Percentiles rank a stretch among this genome's conserved stretches.
These are phyloP conservation scores for Adoxophyes honmai DNA, from an alignment of 1,140 invertebrate species.

Conservation along the genomic window DNA sequence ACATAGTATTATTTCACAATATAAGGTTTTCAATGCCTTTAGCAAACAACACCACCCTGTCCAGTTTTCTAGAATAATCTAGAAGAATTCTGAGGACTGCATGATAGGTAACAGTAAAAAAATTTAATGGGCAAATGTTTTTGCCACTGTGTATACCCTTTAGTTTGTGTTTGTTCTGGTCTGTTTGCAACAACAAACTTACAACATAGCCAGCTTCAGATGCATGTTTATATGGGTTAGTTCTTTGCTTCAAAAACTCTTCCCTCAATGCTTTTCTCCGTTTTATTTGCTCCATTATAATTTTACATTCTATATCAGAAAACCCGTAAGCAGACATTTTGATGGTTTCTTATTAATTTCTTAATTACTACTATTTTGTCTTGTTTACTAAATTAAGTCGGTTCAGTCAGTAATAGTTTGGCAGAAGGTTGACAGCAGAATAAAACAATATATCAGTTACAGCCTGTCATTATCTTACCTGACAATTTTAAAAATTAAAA, in stretches of 20 bases:
- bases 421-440: conserved; percentile 17
- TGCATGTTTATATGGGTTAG: conserved; percentile 79
- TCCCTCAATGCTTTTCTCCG: conserved; percentile 76
- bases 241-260: conserved; percentile 81
- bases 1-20: not conserved
- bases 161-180: not conserved
- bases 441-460: not conserved
- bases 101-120: too few species aligned
- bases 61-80: too few species aligned
- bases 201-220: conserved; percentile 54
- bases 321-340: conserved; percentile 46
- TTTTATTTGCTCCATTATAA: conserved; percentile 77
- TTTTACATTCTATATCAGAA: conserved; percentile 59
- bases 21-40: too few species aligned
- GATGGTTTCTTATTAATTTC: too few species aligned
- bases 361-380: not conserved
- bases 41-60: too few species aligned
- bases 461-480: too few species aligned
- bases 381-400: too few species aligned
- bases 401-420: too few species aligned
- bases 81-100: too few species aligned
- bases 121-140: too few species aligned
- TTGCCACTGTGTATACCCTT: too few species aligned
- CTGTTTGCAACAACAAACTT: conserved; percentile 25
- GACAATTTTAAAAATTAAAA: too few species aligned